Evolutionary conservation across 2,797 vertebrate species (phyloP).

Genomic region (Cercopithecus mitis): DNA sequence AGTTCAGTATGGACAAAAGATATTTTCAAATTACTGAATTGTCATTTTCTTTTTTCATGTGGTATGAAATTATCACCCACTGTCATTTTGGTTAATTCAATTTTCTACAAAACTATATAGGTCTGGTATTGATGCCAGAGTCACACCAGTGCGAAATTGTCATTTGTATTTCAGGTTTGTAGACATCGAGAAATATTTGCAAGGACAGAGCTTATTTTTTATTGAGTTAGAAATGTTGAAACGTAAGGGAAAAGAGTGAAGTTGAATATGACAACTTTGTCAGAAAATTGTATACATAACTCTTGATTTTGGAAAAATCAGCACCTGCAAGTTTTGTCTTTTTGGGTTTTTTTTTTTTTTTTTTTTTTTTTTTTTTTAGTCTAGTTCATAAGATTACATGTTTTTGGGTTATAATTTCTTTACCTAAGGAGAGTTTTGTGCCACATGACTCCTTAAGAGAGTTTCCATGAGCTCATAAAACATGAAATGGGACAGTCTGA

Average conservation of each 20-base stretch:
- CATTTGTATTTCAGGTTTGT: slow-evolving; percentile 11
- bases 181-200: slow-evolving; percentile 22
- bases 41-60: slow-evolving; percentile 1
- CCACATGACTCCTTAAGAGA: neutral
- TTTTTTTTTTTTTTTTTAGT: neutral
- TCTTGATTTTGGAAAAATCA: neutral
- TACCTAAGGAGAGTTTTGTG: neutral
- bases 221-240: neutral
- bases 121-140: neutral
- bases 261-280: neutral
- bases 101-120: neutral
- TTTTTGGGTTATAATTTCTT: slow-evolving; percentile 48
- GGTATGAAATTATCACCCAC: neutral
- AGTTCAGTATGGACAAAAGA: slow-evolving; percentile 10
- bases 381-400: neutral
- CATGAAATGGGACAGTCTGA: neutral
- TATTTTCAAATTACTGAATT: slow-evolving; percentile 3
- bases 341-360: neutral
- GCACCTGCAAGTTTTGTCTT: neutral
- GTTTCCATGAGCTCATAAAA: slow-evolving; percentile 56
- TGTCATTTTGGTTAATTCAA: slow-evolving; percentile 13
- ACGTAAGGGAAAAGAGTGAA: neutral
- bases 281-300: neutral
- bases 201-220: neutral
- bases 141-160: neutral